Evolutionary conservation across 2,113 vertebrate species (phyloP).

Genomic region (Nestor notabilis): DNA sequence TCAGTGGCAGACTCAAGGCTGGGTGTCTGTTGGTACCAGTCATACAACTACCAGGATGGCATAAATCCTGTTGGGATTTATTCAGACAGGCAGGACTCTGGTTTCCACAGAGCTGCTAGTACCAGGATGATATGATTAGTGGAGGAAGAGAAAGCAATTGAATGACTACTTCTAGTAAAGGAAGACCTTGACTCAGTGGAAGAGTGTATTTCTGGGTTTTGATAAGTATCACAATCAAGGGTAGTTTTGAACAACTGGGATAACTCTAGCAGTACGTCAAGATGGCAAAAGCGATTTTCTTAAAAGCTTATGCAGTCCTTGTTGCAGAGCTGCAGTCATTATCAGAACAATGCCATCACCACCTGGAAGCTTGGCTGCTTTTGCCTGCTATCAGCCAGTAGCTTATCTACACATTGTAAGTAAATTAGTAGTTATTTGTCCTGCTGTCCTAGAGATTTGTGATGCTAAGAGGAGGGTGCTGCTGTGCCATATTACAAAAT

Average conservation of each 20-base stretch:
- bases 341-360: not conserved
- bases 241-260: not conserved
- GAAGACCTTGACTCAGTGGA: not conserved
- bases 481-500: not conserved
- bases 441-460: not conserved
- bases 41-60: not conserved
- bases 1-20: not conserved
- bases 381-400: not conserved
- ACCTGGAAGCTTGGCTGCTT: not conserved
- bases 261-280: not conserved
- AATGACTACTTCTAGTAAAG: not conserved
- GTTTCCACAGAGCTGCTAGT: not conserved
- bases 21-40: not conserved
- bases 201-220: not conserved
- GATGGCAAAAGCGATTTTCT: not conserved
- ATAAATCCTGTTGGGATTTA: not conserved
- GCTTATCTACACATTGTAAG: not conserved
- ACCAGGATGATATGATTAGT: not conserved
- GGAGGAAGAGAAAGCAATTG: not conserved
- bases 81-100: not conserved
- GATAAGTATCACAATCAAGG: not conserved
- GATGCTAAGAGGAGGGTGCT: not conserved
- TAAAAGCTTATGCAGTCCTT: not conserved
- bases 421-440: not conserved
- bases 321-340: not conserved